These are phyloP conservation scores for Halcyon chelicuti DNA, from an alignment of 2,797 vertebrate genomes.

Conservation along the genomic window DNA sequence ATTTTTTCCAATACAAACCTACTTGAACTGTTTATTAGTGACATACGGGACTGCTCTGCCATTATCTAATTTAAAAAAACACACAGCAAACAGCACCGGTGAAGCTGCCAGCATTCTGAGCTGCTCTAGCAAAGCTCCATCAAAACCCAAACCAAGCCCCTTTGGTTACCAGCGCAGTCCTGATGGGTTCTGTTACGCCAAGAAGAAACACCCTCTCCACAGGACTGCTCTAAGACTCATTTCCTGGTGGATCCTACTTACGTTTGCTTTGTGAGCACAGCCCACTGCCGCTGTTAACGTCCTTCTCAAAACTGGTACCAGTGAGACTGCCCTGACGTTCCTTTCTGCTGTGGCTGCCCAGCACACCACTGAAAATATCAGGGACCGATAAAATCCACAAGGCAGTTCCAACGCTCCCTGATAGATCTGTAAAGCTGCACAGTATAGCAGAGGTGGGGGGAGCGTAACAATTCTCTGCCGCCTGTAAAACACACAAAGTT, in stretches of 20 bases:
- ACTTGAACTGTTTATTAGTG: slow-evolving; percentile 52
- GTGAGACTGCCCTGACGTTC: not conserved
- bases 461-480: accelerated
- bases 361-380: not conserved
- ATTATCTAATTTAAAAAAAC: slow-evolving; percentile 20
- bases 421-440: not conserved
- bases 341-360: not conserved
- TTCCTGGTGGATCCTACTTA: not conserved
- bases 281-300: not conserved
- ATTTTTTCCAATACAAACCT: slow-evolving; percentile 49
- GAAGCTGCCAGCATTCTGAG: not conserved
- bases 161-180: not conserved
- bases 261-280: not conserved
- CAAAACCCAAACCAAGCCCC: not conserved
- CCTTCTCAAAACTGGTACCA: not conserved
- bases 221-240: not conserved
- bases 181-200: not conserved
- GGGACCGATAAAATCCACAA: not conserved
- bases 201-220: not conserved
- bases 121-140: slow-evolving; percentile 22
- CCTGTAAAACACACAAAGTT: not conserved
- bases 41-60: slow-evolving; percentile 19
- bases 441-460: not conserved
- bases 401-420: not conserved
- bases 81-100: not conserved